These are phyloP conservation scores for Siphlonurus alternatus DNA, from an alignment of 2,888 invertebrate species.

Conservation along the genomic window DNA sequence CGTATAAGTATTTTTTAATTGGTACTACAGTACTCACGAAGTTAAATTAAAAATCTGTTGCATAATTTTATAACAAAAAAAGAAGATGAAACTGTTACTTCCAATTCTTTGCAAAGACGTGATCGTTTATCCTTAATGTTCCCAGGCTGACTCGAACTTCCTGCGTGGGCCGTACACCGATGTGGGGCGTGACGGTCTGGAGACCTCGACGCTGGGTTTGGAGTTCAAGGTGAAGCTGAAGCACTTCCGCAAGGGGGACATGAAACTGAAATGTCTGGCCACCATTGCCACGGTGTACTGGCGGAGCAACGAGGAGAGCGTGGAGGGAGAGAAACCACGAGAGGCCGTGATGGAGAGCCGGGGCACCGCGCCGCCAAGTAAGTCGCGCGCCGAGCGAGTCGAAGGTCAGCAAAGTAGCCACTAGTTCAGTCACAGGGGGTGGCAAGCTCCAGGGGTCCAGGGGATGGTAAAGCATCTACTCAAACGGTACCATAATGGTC, in stretches of 20 bases:
- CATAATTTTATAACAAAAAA: too few species aligned
- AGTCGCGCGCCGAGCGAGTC: slow-evolving; percentile 2
- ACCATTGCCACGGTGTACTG: slow-evolving; percentile 75
- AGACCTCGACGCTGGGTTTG: slow-evolving; percentile 57
- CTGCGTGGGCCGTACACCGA: slow-evolving; percentile 33
- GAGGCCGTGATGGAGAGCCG: slow-evolving; percentile 31
- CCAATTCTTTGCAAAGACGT: too few species aligned
- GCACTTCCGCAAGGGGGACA: slow-evolving; percentile 59
- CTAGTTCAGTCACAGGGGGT: too few species aligned
- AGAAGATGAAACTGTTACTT: too few species aligned
- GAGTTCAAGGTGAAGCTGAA: slow-evolving; percentile 65
- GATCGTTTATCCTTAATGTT: too few species aligned
- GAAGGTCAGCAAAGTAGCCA: slow-evolving; percentile 3
- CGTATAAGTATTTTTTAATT: too few species aligned
- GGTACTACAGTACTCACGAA: too few species aligned
- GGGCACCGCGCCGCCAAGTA: slow-evolving; percentile 2
- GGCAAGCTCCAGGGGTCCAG: too few species aligned
- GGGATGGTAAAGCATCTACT: too few species aligned
- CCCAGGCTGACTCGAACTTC: slow-evolving; percentile 34
- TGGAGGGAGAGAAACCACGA: slow-evolving; percentile 52
- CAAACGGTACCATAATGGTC: too few species aligned
- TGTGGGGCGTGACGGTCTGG: slow-evolving; percentile 46
- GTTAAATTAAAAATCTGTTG: too few species aligned
- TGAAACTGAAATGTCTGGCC: slow-evolving; percentile 78
- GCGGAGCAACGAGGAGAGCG: slow-evolving; percentile 76